Evolutionary conservation across 2,797 vertebrate species (phyloP), one percentile per base, ranked within the genome.

Genomic region (Selene dorsalis): DNA sequence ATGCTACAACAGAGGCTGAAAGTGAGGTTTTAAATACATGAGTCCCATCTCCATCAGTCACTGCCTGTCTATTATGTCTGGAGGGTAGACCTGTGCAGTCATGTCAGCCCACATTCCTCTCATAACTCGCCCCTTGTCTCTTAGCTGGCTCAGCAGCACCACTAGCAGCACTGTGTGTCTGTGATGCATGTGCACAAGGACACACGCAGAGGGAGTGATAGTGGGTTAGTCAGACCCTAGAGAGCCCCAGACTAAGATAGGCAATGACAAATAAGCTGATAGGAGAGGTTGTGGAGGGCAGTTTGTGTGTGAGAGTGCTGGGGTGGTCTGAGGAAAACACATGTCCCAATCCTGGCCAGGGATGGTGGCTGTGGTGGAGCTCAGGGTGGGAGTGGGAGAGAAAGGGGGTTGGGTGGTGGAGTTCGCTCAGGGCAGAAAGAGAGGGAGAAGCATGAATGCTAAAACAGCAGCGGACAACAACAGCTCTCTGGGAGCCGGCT

Each of bases 401-500:
- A 72, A 84, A 80, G 74, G 61, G 84, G 71, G 78, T 32, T 45
- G 53, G 57, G 41, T 73, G 50, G 38, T 35, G 53, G 61, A 39
- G 60, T 56, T 69, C 17, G 58, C 52, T 82, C 38, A 35, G 72
- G 70, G 74, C 53, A 41, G 71, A 76, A 68, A 61, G 77, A 79
- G 77, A 66, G 91, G 78, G 84, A 83, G 77, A 91, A 84, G 79
- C 77, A 64, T 78, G 82, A 92, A 92, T 91, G 92, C 88, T 93
- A 93, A 91, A 94, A 94, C 91, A 95, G 93, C 93, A 93, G 77
- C 2, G 77, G 87, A 84, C 90, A 92, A 88, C 82, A 91, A 87
- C 91, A 86, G 81, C 84, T 90, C 85, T 88, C 89, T 89, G 92
- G 88, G 92, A 93, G 91, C 87, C 58, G 85, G 90, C 90, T 93